Percentiles rank a stretch among this genome's conserved stretches.
These are phyloP conservation scores for Corythornis vintsioides DNA, from an alignment of 2,113 vertebrate genomes.

Conservation along the genomic window DNA sequence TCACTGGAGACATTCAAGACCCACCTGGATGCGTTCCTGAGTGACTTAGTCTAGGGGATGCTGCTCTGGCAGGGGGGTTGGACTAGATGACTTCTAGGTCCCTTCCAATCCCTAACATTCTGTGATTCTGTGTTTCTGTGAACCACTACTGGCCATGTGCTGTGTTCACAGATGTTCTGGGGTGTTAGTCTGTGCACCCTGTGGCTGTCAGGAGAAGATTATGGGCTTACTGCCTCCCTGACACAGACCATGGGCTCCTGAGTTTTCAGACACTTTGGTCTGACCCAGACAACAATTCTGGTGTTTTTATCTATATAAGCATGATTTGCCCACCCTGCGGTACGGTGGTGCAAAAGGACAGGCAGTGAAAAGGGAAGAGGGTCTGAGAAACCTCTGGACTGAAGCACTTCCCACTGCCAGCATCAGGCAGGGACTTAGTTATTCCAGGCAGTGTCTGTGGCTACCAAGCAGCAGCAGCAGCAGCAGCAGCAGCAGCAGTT, in stretches of 20 bases:
- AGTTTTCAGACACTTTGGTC: background rate
- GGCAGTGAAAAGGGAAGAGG: background rate
- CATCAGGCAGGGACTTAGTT: background rate
- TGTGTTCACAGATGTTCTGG: background rate
- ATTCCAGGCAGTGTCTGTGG: background rate
- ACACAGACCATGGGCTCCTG: background rate
- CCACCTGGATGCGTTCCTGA: too few species aligned
- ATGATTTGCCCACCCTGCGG: background rate
- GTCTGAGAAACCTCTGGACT: background rate
- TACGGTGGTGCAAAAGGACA: background rate
- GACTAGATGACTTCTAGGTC: too few species aligned
- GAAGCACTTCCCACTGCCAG: background rate
- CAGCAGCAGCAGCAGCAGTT: background rate
- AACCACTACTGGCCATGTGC: fast-evolving
- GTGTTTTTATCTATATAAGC: background rate
- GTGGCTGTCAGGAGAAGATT: too few species aligned
- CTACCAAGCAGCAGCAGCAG: background rate
- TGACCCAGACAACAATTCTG: background rate
- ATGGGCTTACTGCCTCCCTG: background rate
- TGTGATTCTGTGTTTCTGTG: too few species aligned
- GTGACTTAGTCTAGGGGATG: too few species aligned
- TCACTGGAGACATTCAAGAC: too few species aligned
- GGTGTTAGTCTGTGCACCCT: background rate
- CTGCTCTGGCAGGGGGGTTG: too few species aligned
- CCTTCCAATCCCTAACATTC: too few species aligned